phyloP scores from a whole-genome alignment of 2,797 vertebrate genomes.

The Gallinago solitaria region DNA sequence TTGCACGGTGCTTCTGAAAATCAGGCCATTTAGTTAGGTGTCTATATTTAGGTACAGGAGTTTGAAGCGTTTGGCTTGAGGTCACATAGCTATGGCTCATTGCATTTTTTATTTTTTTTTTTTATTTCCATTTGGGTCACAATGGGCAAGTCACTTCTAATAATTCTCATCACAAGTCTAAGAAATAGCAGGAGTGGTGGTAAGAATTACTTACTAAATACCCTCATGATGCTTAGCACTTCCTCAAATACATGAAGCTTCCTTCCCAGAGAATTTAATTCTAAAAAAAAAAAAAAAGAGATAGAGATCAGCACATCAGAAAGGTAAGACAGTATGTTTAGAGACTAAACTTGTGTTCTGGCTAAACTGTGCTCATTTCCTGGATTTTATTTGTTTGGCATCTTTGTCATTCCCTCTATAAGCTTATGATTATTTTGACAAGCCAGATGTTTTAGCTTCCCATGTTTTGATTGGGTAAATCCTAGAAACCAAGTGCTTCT shows the following conservation, averaged over 20 bases:
- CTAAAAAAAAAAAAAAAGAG: neutral
- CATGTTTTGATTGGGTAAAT: neutral
- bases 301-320: neutral
- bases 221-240: neutral
- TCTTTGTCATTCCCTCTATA: neutral
- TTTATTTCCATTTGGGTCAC: slow-evolving; percentile 63
- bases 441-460: neutral
- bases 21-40: slow-evolving; percentile 67
- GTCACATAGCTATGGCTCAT: slow-evolving; percentile 56
- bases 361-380: neutral
- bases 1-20: slow-evolving; percentile 36
- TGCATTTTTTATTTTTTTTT: slow-evolving; percentile 30
- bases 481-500: neutral
- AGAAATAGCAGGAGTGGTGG: neutral
- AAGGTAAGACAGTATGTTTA: neutral
- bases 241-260: neutral
- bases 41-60: slow-evolving; percentile 65
- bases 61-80: slow-evolving; percentile 56
- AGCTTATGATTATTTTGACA: neutral
- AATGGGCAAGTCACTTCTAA: slow-evolving; percentile 47
- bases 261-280: neutral
- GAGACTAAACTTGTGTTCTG: neutral
- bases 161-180: slow-evolving; percentile 6
- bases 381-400: neutral
- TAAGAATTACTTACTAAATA: neutral